Conservation (phyloP, 2,113 vertebrate species). For the Gambusia affinis region DNA sequence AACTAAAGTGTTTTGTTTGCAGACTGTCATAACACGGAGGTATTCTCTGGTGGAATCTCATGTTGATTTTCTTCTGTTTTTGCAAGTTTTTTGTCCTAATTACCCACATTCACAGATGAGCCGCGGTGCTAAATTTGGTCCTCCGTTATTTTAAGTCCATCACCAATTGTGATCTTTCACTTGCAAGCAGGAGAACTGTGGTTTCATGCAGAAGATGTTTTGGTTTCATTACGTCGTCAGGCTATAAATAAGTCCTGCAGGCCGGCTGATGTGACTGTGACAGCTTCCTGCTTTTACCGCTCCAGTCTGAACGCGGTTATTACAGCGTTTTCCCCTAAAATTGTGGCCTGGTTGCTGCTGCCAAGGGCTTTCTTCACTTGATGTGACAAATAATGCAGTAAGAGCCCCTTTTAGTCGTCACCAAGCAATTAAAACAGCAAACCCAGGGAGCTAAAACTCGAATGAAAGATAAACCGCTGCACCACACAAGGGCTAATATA, state of each 20-base stretch:
- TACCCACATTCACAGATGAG: not conserved
- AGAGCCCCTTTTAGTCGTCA: not conserved
- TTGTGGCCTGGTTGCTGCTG: not conserved
- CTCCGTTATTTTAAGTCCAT: not conserved
- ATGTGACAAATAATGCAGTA: not conserved
- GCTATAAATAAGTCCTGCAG: not conserved
- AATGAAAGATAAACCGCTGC: not conserved
- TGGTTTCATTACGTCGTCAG: not conserved
- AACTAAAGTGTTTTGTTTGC: too few relatives aligned
- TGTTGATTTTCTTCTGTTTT: not conserved
- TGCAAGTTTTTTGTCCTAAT: not conserved
- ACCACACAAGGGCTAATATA: not conserved
- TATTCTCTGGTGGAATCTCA: not conserved
- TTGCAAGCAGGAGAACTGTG: not conserved
- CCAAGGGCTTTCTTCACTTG: not conserved
- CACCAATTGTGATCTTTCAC: not conserved
- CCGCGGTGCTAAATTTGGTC: not conserved
- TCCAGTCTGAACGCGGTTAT: not conserved
- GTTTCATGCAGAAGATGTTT: not conserved
- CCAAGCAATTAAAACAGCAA: conserved; percentile 2
- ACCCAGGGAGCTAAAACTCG: not conserved
- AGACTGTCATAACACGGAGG: not conserved
- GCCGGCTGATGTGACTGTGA: not conserved
- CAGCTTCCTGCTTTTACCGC: conserved; percentile 1
- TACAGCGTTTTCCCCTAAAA: not conserved